phyloP scores from a whole-genome alignment of 2,113 vertebrate genomes.

The Indicator maculatus region DNA sequence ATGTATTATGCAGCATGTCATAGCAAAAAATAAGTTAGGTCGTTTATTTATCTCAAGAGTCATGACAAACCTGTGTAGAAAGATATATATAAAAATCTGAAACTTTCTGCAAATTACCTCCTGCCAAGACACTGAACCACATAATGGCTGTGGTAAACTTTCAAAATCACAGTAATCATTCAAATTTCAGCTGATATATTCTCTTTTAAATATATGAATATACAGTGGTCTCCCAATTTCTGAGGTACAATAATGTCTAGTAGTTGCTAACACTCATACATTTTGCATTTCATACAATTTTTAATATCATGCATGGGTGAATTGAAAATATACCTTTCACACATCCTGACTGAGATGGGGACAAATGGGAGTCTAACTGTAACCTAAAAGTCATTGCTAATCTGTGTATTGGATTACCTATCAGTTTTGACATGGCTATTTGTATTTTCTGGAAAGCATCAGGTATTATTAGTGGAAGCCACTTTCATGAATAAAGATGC shows the following conservation, averaged over 20 bases:
- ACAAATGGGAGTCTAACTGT: neutral
- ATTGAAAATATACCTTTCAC: neutral
- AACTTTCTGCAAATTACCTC: neutral
- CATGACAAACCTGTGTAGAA: neutral
- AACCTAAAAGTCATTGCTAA: neutral
- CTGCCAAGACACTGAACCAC: neutral
- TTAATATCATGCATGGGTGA: neutral
- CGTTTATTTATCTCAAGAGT: accelerated
- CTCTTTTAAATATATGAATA: neutral
- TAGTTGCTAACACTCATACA: neutral
- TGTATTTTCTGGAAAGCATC: neutral
- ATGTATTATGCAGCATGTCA: neutral
- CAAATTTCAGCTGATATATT: neutral
- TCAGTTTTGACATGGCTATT: neutral
- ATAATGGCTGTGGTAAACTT: neutral
- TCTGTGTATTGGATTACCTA: neutral
- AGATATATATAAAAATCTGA: neutral
- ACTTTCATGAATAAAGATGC: neutral
- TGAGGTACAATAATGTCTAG: neutral
- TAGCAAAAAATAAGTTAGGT: neutral
- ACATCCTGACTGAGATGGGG: neutral
- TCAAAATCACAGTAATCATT: neutral
- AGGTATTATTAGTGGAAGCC: neutral
- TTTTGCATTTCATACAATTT: neutral
- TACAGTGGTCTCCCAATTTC: neutral